Evolutionary conservation across 2,888 invertebrate genomes (phyloP), one percentile per base, ranked within the genome.

Genomic region (Lycaena phlaeas): DNA sequence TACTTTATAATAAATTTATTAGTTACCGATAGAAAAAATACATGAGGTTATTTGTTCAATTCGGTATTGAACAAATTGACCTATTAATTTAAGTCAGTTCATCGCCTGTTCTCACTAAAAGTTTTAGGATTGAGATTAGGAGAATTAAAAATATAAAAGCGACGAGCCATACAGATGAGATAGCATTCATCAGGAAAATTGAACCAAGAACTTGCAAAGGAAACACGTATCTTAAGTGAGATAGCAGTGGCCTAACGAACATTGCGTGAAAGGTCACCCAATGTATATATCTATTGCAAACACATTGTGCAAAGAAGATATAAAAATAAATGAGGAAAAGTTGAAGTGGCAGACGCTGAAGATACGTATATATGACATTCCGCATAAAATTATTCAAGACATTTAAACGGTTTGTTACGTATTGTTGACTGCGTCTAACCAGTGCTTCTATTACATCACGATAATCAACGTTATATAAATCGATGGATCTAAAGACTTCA

Each of bases 31-130:
- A 18, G 34, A 34, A 34, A 11, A 34, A 34, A 11, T n/a, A 11
- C 38, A 38, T 28, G 27, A 15, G 15, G 3, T 9, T 38, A 7
- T 15, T 4, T 22, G 34, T 34, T 34, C 34, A 34, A 18, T 34
- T 34, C 10, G 11, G 22, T 12, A 17, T 22, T 22, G 22, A 34
- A 34, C 34, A 29, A 10, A 10, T 3, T 11, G 9, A 10, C 11
- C 9, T 3, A 18, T 34, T 34, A 34, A 34, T 34, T 34, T 34
- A 34, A 34, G 34, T 34, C 34, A 34, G 18, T n/a, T 34, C 34
- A 12, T 34, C 34, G 22, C 17, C 22, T 7, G 34, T 34, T 11
- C 22, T 12, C 4, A 12, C 34, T 14, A 22, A 34, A 34, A 11
- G 11, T 17, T 34, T 34, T 17, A 18, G 10, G 12, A 12, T 17